Evolutionary conservation across 2,797 vertebrate species (phyloP), one percentile per base, ranked within the genome.

Genomic region (Onychomys leucogaster): DNA sequence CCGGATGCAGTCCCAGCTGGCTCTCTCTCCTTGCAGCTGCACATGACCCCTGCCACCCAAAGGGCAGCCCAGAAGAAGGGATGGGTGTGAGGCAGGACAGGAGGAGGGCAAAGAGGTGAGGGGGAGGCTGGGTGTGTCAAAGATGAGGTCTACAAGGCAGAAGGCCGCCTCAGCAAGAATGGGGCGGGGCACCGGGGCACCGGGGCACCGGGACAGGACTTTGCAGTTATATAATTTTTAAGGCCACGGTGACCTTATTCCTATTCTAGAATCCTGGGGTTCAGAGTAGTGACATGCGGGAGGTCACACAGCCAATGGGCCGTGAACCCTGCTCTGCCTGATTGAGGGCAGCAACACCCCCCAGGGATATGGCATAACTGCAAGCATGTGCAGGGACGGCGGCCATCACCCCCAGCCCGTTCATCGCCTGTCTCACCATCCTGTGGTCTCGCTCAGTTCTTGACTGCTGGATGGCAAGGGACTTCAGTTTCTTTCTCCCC

Each of bases 341-440:
- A 19, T 43, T 32, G 37, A 0, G 65, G 34, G 2, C 4, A 55
- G 0, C 2, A 29, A 10, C 6, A 27, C 25, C 21, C 7, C 57
- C n/a, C 57, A 0, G 67, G 25, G 75, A 65, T 29, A 27, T 14
- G 57, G 41, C 14, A 2, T 23, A 34, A 80, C 43, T 34, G 52
- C 2, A 23, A 7, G 41, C 2, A 5, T 2, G 2, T 19, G 43
- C 41, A 67, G 8, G 61, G 69, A 13, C 4, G 34, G 6, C 14
- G 11, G 27, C 78, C 63, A 12, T 8, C 1, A 57, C 41, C 57
- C 52, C 77, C 25, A 71, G 80, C 5, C 71, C 34, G 5, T 12
- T 78, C 16, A 55, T 55, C 52, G n/a, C 32, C 73, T 78, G 69
- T 29, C 78, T 67, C 12, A 16, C 19, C 43, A 34, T 55, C 43